phyloP scores from a whole-genome alignment of 2,113 vertebrate genomes.

The Sula dactylatra region DNA sequence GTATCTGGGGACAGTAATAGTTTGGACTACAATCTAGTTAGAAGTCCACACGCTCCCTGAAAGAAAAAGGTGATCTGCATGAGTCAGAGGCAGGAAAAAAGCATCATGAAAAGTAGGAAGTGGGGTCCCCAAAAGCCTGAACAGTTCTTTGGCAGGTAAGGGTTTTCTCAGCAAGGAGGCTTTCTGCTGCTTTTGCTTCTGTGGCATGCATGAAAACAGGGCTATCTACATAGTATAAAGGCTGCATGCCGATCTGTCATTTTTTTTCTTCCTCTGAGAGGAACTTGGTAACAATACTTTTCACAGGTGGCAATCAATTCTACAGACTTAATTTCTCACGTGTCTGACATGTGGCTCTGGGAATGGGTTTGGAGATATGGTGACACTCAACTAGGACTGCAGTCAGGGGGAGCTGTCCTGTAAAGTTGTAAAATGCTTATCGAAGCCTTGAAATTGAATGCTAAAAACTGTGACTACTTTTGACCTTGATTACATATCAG shows the following conservation, averaged over 20 bases:
- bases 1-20: background rate
- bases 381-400: background rate
- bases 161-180: background rate
- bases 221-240: background rate
- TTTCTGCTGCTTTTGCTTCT: background rate
- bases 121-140: rapidly evolving
- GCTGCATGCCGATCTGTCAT: background rate
- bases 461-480: background rate
- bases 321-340: background rate
- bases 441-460: background rate
- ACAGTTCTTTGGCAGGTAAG: background rate
- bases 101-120: background rate
- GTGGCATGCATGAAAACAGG: background rate
- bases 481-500: background rate
- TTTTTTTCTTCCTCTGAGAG: background rate
- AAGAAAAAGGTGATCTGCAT: background rate
- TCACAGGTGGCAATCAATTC: background rate
- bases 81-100: background rate
- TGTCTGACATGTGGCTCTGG: background rate
- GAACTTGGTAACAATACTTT: background rate
- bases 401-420: background rate
- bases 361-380: background rate
- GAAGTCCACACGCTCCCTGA: background rate
- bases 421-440: background rate
- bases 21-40: background rate